Base-by-base conservation (phyloP, 2,888 invertebrate species). In the Apantesis nais region DNA sequence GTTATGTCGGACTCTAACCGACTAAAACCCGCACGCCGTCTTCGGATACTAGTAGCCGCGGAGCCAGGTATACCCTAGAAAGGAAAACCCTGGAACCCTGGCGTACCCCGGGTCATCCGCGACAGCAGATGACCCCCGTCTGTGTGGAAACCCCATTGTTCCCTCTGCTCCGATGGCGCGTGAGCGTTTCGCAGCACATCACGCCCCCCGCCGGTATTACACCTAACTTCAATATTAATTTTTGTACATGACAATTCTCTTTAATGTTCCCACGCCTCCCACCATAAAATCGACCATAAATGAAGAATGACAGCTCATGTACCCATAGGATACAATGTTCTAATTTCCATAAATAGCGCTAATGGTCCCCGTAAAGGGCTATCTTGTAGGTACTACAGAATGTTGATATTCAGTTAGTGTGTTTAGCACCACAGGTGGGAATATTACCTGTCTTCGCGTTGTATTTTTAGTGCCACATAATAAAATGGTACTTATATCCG, bases 351-450 rank as follows among this genome's bases (percentile, higher is more conserved):
- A 81, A 81, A 39, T 62, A 41, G 68, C 70, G 80, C 75, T 77
- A 81, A 81, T 76, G 41, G 73, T 66, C 34, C 9, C 69, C 31
- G 70, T 60, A 68, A 77, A 71, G 78, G 66, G 73, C 74, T 71
- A 69, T 72, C 41, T 58, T 48, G 25, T 65, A 58, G 64, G 64
- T 62, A 68, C 58, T 62, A 22, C 19, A 41, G 37, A 16, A 31
- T 41, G 44, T 52, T 52, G 29, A 76, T 74, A 70, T 61, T 71
- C 84, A 86, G 82, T 89, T 88, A 89, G 83, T 81, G 74, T 71
- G 72, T 69, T 88, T 88, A 89, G 77, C 85, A 77, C 78, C 62
- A 70, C 22, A 71, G 81, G 83, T 88, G 89, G 86, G 89, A 89
- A 81, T 83, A 82, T 80, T 83, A 84, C 84, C 84, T 87, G 58